phyloP scores from a whole-genome alignment of 2,113 vertebrate species.

The Corydoras sp. region DNA sequence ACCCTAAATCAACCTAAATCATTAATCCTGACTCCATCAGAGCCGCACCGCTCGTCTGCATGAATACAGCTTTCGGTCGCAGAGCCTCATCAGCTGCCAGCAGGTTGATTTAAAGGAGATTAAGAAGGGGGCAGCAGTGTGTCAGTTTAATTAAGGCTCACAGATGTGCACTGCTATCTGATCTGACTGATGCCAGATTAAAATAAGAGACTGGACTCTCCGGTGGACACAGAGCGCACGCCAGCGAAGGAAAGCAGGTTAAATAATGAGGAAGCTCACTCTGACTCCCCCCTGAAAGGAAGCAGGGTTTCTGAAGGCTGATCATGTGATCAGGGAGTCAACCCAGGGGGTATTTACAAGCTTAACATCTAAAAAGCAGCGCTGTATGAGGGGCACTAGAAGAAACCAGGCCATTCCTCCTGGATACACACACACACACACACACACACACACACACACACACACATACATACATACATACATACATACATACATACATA shows the following conservation, averaged over 20 bases:
- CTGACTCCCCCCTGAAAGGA: not conserved
- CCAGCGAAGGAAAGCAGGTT: not conserved
- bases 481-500: no score
- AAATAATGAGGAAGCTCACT: not conserved
- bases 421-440: not conserved
- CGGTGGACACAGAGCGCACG: not conserved
- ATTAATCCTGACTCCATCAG: no score
- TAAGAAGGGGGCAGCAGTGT: not conserved
- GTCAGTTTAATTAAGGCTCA: not conserved
- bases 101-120: not conserved
- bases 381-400: not conserved
- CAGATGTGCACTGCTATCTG: not conserved
- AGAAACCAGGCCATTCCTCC: constrained; percentile 13
- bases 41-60: no score
- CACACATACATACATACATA: no score
- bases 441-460: not conserved
- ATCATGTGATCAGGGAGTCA: constrained; percentile 9
- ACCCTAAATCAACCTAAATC: no score
- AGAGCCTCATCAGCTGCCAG: not conserved
- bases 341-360: constrained; percentile 10
- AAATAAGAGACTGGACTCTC: not conserved
- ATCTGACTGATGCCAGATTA: not conserved
- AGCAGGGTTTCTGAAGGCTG: not conserved
- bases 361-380: not conserved
- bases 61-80: not conserved